Base-by-base conservation (phyloP, 2,888 invertebrate species). In the Nomada ferruginata region DNA sequence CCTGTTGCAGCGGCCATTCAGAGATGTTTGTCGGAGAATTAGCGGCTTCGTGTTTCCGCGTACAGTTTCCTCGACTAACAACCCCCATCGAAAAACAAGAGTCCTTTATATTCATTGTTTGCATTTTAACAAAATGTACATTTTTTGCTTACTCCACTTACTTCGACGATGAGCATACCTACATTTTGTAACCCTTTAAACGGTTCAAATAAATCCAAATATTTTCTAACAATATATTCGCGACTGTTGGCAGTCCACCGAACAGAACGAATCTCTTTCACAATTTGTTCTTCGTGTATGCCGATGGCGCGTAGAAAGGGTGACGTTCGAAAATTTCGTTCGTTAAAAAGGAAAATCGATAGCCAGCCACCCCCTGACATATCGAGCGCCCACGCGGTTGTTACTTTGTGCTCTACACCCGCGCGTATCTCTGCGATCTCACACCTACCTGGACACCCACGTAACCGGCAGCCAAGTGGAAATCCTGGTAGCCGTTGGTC, bases 401-500 rank as follows among this genome's bases (percentile, higher is more conserved):
- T 82, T 71, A 74, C 77, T 73, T 55, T 60, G 68, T 36, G 75
- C 42, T 74, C 72, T 61, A 74, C 76, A 82, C 74, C 55, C 73
- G 76, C 77, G 76, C 74, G 75, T 84, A 84, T 65, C 79, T 60
- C 75, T 52, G 72, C 83, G 68, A 83, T 85, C 83, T 78, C 83
- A 69, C 74, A 69, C 76, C 76, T 87, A 74, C 83, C 82, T 79
- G 79, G 72, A 82, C 80, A 85, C 85, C 83, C 87, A 85, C 88
- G 89, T 90, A 89, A 91, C 89, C 90, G 90, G 84, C 88, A 86
- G 85, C 88, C 85, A 85, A 88, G 86, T 90, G 90, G 90, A 90
- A 91, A 91, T 92, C 90, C 90, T 90, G 85, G 87, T 89, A 89
- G 94, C 94, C 94, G 94, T 65, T 70, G 79, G 44, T 18, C 53